Percentiles rank a stretch among this genome's conserved stretches.
phyloP scores from a whole-genome alignment of 2,888 invertebrate genomes.

The Cistogaster globosa region DNA sequence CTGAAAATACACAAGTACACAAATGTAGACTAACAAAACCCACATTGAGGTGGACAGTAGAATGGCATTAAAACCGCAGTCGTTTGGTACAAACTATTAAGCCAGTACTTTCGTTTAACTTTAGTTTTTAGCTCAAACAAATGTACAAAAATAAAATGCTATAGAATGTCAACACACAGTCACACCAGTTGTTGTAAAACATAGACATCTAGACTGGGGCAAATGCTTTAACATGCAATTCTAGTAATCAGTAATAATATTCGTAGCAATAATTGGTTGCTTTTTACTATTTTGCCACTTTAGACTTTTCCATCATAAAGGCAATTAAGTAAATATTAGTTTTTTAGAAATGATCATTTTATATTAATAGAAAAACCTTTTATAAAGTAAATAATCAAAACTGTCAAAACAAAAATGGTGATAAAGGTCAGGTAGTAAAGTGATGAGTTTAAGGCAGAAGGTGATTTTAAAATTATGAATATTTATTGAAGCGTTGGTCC shows the following conservation, averaged over 20 bases:
- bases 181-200: no score
- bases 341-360: constrained; percentile 29
- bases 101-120: constrained; percentile 18
- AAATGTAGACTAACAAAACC: not conserved
- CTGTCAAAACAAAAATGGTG: constrained; percentile 9
- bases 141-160: not conserved
- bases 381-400: constrained; percentile 27
- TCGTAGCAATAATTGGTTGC: not conserved
- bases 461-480: no score
- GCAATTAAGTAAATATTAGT: constrained; percentile 26
- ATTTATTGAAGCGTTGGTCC: no score
- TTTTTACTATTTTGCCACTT: not conserved
- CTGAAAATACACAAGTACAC: not conserved
- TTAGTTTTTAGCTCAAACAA: constrained; percentile 1
- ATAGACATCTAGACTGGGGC: not conserved
- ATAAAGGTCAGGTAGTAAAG: not conserved
- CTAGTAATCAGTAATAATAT: not conserved
- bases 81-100: constrained; percentile 18
- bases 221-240: constrained; percentile 5
- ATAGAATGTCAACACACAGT: no score
- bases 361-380: constrained; percentile 29
- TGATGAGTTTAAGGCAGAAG: not conserved
- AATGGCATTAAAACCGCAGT: not conserved
- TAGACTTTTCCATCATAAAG: not conserved
- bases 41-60: not conserved